Evolutionary conservation across 2,113 vertebrate genomes (phyloP).

Genomic region (Takifugu flavidus): DNA sequence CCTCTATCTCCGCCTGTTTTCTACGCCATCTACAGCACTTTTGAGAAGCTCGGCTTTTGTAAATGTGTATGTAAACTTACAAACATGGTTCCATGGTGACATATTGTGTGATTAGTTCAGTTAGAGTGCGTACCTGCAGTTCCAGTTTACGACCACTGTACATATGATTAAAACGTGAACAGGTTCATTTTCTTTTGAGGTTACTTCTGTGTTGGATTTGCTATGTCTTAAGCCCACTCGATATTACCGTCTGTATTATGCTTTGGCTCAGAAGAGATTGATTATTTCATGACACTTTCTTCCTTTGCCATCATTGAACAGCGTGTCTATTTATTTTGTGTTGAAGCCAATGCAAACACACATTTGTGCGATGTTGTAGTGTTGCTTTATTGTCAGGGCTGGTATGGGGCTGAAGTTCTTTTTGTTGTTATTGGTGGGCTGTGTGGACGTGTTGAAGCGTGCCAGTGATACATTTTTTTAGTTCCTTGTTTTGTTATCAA

Average conservation of each 20-base stretch:
- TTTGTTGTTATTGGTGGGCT: too few species aligned
- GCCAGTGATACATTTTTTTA: too few species aligned
- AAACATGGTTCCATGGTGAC: conserved; percentile 63
- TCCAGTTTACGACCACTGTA: conserved; percentile 57
- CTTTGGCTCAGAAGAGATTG: conserved; percentile 41
- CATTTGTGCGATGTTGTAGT: conserved; percentile 48
- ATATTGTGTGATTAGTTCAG: conserved; percentile 55
- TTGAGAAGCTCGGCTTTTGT: conserved; percentile 73
- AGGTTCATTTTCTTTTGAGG: conserved; percentile 37
- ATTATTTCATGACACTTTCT: conserved; percentile 20
- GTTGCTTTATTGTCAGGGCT: conserved; percentile 43
- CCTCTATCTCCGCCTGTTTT: conserved; percentile 70
- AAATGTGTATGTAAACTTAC: conserved; percentile 74
- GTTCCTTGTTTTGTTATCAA: too few species aligned
- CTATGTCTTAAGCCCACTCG: conserved; percentile 24
- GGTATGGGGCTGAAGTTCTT: conserved; percentile 35
- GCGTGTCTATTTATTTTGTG: conserved; percentile 34
- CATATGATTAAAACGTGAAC: conserved; percentile 43
- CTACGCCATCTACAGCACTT: conserved; percentile 76
- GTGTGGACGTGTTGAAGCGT: too few species aligned
- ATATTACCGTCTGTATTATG: conserved; percentile 35
- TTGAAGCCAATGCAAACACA: conserved; percentile 65
- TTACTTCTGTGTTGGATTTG: conserved; percentile 49
- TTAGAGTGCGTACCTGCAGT: conserved; percentile 53
- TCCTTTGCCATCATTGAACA: conserved; percentile 25